A percentile compares a stretch with the other conserved stretches of the same genome.
phyloP scores from a whole-genome alignment of 2,113 vertebrate species.

The Zosterops hypoxanthus region DNA sequence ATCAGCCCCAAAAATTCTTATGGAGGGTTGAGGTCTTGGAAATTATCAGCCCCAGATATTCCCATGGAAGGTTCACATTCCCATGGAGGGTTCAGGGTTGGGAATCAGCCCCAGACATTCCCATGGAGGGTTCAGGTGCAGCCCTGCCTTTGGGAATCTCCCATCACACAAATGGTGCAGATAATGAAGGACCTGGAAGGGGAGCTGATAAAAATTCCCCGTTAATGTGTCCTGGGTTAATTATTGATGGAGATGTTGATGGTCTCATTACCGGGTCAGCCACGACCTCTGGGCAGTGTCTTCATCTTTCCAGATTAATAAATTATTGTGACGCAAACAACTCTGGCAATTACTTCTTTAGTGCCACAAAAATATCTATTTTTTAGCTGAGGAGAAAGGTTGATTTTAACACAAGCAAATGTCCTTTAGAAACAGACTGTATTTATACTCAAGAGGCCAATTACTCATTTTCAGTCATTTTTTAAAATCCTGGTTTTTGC shows the following conservation, averaged over 20 bases:
- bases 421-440: constrained; percentile 64
- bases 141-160: neutral
- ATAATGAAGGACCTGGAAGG: neutral
- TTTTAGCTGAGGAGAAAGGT: constrained; percentile 17
- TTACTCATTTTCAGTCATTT: constrained; percentile 53
- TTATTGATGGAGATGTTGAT: constrained; percentile 48
- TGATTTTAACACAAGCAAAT: constrained; percentile 41
- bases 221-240: constrained; percentile 19
- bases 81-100: too few relatives aligned
- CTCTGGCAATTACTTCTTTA: constrained; percentile 1
- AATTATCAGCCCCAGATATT: too few relatives aligned
- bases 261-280: constrained; percentile 47
- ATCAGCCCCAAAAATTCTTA: too few relatives aligned
- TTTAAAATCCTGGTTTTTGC: neutral
- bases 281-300: constrained; percentile 24
- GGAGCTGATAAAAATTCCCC: neutral
- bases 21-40: too few relatives aligned
- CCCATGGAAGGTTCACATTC: neutral
- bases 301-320: constrained; percentile 48
- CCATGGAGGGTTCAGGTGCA: fast-evolving
- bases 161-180: neutral
- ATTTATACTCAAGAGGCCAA: constrained; percentile 69
- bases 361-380: neutral
- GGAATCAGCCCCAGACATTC: neutral
- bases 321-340: constrained; percentile 36